Evolutionary conservation across 2,113 vertebrate genomes (phyloP).

Genomic region (Sinosuthora webbiana): DNA sequence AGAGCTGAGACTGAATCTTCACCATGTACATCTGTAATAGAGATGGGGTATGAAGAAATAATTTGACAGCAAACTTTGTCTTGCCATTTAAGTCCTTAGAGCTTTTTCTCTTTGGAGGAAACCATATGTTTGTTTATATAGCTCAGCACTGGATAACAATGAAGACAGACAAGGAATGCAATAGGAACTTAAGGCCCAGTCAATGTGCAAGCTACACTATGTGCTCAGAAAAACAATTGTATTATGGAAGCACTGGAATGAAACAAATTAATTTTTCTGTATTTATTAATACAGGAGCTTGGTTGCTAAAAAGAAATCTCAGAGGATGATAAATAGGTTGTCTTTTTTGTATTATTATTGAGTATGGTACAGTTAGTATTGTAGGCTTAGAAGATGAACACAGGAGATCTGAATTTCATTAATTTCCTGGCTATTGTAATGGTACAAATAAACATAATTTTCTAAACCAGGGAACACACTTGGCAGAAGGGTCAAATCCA

Average conservation of each 20-base stretch:
- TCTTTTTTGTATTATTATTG: not conserved
- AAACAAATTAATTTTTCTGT: not conserved
- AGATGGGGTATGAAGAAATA: not conserved
- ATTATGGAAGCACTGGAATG: not conserved
- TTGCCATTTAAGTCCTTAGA: not conserved
- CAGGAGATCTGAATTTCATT: not conserved
- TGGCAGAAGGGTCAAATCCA: not conserved
- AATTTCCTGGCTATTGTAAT: constrained; percentile 32
- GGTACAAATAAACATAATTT: not conserved
- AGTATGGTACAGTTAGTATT: not conserved
- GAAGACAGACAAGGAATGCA: not conserved
- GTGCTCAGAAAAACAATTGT: not conserved
- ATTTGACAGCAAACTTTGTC: not conserved
- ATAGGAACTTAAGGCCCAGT: not conserved
- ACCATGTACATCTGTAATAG: not conserved
- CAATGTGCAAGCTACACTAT: not conserved
- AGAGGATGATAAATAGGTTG: not conserved
- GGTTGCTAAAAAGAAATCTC: not conserved
- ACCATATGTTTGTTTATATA: not conserved
- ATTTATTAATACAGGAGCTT: not conserved
- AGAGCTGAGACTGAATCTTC: not conserved
- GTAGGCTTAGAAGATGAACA: not conserved
- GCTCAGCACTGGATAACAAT: not conserved
- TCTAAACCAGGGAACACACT: not conserved
- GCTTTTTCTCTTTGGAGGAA: not conserved